Conservation (phyloP, 2,888 invertebrate species). For the Himalopsyche kuldschensis region DNA sequence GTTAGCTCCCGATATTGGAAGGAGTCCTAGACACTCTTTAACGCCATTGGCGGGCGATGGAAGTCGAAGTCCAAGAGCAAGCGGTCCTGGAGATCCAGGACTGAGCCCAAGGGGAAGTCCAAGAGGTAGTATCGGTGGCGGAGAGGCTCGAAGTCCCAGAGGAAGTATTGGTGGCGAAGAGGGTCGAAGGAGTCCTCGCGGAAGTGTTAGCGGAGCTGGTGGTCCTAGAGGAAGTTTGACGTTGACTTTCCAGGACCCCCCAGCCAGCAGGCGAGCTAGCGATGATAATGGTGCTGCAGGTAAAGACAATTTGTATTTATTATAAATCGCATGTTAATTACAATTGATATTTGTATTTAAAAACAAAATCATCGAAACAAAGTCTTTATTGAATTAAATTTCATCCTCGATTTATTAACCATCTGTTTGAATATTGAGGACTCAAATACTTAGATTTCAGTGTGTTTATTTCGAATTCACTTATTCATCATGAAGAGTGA, state of each 20-base stretch:
- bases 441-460: background rate
- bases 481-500: no score
- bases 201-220: slow-evolving; percentile 61
- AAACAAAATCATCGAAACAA: no score
- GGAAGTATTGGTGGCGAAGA: slow-evolving; percentile 63
- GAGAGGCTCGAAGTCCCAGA: slow-evolving; percentile 57
- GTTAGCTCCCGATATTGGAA: slow-evolving; percentile 63
- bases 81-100: slow-evolving; percentile 58
- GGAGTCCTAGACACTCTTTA: slow-evolving; percentile 64
- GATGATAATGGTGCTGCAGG: slow-evolving; percentile 53
- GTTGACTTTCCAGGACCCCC: slow-evolving; percentile 64
- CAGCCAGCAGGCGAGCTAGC: slow-evolving; percentile 60
- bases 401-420: background rate
- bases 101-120: slow-evolving; percentile 66
- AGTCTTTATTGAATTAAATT: no score
- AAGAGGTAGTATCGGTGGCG: slow-evolving; percentile 52
- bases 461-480: no score
- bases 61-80: slow-evolving; percentile 63
- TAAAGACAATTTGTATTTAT: background rate
- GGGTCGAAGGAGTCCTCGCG: slow-evolving; percentile 62
- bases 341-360: no score
- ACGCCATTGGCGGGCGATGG: slow-evolving; percentile 48
- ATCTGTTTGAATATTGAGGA: background rate
- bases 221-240: slow-evolving; percentile 60
- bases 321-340: no score